Evolutionary conservation across 2,888 invertebrate genomes (phyloP).

Genomic region (Crossocerus cetratus): DNA sequence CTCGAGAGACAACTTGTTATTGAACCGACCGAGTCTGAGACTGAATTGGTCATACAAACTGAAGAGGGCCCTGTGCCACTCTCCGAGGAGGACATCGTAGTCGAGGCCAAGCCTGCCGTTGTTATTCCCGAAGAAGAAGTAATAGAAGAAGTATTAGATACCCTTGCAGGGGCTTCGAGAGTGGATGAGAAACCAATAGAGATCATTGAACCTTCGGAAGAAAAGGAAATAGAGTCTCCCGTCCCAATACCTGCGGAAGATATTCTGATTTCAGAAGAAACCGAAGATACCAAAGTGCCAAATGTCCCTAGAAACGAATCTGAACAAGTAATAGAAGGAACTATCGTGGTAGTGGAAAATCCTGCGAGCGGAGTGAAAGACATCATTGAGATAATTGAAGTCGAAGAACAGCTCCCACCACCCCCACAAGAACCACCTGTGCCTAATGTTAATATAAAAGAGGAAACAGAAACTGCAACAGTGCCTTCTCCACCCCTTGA

Average conservation of each 20-base stretch:
- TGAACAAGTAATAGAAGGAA: conserved; percentile 6
- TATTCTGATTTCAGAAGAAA: conserved; percentile 20
- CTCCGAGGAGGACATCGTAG: conserved; percentile 55
- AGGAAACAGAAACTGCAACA: background rate
- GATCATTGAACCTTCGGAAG: conserved; percentile 21
- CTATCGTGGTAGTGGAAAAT: conserved; percentile 8
- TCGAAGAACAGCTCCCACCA: conserved; percentile 30
- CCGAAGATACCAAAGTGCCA: conserved; percentile 6
- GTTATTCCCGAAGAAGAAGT: conserved; percentile 60
- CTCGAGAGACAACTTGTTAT: conserved; percentile 2
- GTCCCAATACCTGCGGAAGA: conserved; percentile 30
- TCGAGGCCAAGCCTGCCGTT: conserved; percentile 56
- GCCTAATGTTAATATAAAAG: conserved; percentile 36
- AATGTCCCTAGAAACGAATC: conserved; percentile 4
- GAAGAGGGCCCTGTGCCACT: conserved; percentile 66
- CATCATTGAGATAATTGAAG: conserved; percentile 13
- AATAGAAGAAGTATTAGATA: conserved; percentile 34
- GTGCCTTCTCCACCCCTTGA: background rate
- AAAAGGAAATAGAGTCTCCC: conserved; percentile 25
- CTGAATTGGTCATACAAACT: conserved; percentile 50
- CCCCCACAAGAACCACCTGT: conserved; percentile 60
- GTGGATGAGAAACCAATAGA: conserved; percentile 13
- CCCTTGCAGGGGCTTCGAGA: conserved; percentile 11
- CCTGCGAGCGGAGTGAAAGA: conserved; percentile 10
- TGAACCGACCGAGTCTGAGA: background rate